These are phyloP conservation scores for Diaphora mendica DNA, from an alignment of 2,888 invertebrate genomes.

Conservation along the genomic window DNA sequence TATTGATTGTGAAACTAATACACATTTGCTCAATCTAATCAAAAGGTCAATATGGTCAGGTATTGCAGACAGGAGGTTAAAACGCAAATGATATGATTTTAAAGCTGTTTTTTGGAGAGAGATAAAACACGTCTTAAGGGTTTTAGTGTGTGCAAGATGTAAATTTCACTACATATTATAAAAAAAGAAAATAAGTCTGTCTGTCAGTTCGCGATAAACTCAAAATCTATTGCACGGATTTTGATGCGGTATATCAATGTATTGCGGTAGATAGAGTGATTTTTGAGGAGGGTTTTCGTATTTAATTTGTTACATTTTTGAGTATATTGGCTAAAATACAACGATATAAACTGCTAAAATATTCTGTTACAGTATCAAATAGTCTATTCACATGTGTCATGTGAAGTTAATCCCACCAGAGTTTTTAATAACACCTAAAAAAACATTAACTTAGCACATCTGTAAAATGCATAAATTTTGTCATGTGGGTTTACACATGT, in stretches of 20 bases:
- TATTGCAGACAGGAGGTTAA: constrained; percentile 16
- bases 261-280: too few relatives aligned
- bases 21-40: constrained; percentile 36
- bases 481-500: background rate
- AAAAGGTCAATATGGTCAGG: constrained; percentile 38
- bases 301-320: too few relatives aligned
- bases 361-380: background rate
- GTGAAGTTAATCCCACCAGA: background rate
- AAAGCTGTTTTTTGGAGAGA: background rate
- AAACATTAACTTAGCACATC: background rate
- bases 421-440: too few relatives aligned
- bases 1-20: constrained; percentile 18
- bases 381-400: background rate
- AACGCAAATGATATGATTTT: background rate
- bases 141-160: background rate
- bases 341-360: too few relatives aligned
- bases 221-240: too few relatives aligned
- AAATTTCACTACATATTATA: too few relatives aligned
- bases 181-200: too few relatives aligned
- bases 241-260: too few relatives aligned
- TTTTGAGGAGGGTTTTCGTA: too few relatives aligned
- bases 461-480: background rate
- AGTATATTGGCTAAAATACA: too few relatives aligned
- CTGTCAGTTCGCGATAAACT: too few relatives aligned
- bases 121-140: background rate